Percentiles rank a stretch among this genome's conserved stretches.
These are phyloP conservation scores for Cancer borealis DNA, from an alignment of 2,888 invertebrate genomes.

Conservation along the genomic window DNA sequence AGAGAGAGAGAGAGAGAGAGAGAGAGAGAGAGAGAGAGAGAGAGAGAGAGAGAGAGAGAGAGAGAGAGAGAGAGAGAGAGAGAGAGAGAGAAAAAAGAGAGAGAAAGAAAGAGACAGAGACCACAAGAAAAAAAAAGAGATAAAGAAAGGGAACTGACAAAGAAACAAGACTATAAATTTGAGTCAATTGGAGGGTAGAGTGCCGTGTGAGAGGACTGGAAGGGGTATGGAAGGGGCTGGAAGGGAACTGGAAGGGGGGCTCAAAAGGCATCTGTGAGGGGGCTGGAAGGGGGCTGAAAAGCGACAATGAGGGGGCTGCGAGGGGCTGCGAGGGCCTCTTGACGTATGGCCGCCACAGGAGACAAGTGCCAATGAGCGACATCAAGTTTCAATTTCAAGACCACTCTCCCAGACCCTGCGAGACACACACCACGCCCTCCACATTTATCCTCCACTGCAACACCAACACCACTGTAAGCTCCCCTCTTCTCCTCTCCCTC, in stretches of 20 bases:
- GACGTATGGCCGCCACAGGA: not conserved
- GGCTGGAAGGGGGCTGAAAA: no score
- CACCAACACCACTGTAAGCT: not conserved
- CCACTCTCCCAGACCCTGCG: not conserved
- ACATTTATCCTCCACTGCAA: not conserved
- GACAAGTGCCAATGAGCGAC: not conserved
- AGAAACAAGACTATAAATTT: not conserved
- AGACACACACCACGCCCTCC: not conserved
- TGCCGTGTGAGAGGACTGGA: not conserved
- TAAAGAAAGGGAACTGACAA: not conserved
- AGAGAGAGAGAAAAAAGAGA: not conserved
- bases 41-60: not conserved
- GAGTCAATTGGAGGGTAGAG: not conserved
- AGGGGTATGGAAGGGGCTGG: not conserved
- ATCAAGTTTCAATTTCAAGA: constrained; percentile 9
- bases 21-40: not conserved
- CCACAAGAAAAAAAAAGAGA: not conserved
- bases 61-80: not conserved
- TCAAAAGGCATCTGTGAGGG: no score
- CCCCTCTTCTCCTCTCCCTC: not conserved
- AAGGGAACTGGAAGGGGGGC: no score
- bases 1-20: not conserved
- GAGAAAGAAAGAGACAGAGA: not conserved
- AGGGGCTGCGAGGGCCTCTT: not conserved
- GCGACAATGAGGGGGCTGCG: not conserved